Percentiles rank a stretch among this genome's conserved stretches.
phyloP scores from a whole-genome alignment of 2,113 vertebrate genomes.

The Myotis lucifugus region DNA sequence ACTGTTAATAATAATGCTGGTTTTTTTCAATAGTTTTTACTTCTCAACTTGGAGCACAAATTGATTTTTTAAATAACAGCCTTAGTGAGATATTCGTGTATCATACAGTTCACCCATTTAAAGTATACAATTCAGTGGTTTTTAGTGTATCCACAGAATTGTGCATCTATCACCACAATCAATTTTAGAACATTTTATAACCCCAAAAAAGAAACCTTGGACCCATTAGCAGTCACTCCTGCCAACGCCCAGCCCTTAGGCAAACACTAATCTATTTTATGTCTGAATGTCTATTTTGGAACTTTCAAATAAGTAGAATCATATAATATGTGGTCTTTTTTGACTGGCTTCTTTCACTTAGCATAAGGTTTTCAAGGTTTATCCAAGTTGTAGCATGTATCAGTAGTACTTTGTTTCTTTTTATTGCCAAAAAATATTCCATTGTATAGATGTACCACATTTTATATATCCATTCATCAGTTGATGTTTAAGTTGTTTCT shows the following conservation, averaged over 20 bases:
- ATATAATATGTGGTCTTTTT: background rate
- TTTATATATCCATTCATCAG: background rate
- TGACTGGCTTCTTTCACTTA: slow-evolving; percentile 12
- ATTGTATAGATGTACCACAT: background rate
- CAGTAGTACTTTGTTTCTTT: slow-evolving; percentile 26
- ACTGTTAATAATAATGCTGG: background rate
- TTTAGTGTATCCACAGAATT: slow-evolving; percentile 4
- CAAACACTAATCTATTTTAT: background rate
- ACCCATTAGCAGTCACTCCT: background rate
- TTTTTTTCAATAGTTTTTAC: slow-evolving; percentile 36
- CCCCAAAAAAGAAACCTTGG: background rate
- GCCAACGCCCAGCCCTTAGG: background rate
- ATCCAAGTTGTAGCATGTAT: slow-evolving; percentile 12
- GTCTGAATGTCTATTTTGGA: background rate
- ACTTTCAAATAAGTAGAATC: background rate
- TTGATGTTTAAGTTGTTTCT: slow-evolving; percentile 11
- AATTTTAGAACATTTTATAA: slow-evolving; percentile 1
- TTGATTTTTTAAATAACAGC: slow-evolving; percentile 9
- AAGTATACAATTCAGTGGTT: background rate
- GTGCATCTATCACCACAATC: background rate
- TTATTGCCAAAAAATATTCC: slow-evolving; percentile 41
- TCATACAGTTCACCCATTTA: background rate
- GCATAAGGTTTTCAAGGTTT: slow-evolving; percentile 34
- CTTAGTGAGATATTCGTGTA: background rate
- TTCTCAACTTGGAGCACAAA: background rate